Evolutionary conservation across 30 jellyfish, hydroid and myxozoan species (phyloP).

Genomic region (Haliclystus octoradiatus): DNA sequence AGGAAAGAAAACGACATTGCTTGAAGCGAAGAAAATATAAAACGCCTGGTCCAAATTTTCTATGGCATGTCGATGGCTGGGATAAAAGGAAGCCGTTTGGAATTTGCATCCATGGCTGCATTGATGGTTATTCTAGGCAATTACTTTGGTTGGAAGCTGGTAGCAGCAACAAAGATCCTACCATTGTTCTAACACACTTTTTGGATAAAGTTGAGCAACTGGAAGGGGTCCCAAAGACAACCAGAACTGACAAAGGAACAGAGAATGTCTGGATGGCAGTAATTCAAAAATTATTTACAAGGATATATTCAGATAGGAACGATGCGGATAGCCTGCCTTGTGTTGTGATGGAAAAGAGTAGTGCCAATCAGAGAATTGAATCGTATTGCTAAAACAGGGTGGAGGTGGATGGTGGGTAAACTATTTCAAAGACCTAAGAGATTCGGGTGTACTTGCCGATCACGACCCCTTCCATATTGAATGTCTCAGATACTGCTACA

Average conservation of each 20-base stretch:
- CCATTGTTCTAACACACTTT: constrained; percentile 25
- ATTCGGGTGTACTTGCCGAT: constrained; percentile 18
- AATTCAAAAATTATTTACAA: constrained; percentile 18
- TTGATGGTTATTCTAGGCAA: constrained; percentile 53
- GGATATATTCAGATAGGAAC: constrained; percentile 18
- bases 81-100: constrained; percentile 41
- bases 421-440: constrained; percentile 39
- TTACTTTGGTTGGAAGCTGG: constrained; percentile 48
- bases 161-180: constrained; percentile 26
- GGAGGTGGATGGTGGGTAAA: constrained; percentile 66
- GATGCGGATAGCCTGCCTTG: constrained; percentile 11
- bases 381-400: constrained; percentile 49
- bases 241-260: constrained; percentile 48
- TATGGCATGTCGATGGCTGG: constrained; percentile 52
- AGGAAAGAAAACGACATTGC: constrained; percentile 9
- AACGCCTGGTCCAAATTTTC: constrained; percentile 38
- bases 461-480: constrained; percentile 39
- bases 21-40: constrained; percentile 28
- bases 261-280: constrained; percentile 41
- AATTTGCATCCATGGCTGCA: constrained; percentile 45
- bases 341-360: constrained; percentile 17
- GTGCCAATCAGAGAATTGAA: constrained; percentile 48
- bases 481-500: constrained; percentile 42
- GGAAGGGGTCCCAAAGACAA: constrained; percentile 35
- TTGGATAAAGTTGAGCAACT: constrained; percentile 29